These are phyloP conservation scores for Pristionchus pacificus DNA, from an alignment of 1,140 invertebrate genomes.

Conservation along the genomic window DNA sequence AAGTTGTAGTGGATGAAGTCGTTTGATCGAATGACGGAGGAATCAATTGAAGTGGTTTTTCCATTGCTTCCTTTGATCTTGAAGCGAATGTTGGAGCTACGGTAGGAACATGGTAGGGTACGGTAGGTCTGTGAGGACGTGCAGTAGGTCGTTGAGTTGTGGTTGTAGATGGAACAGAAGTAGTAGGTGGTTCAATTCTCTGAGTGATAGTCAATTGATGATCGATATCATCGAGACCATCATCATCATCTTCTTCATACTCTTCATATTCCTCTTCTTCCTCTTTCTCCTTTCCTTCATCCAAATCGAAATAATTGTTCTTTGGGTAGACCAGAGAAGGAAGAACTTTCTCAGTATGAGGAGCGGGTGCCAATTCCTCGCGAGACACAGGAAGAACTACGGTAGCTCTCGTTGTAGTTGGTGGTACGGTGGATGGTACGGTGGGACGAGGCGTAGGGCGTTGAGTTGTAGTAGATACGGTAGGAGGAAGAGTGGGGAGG, in stretches of 20 bases:
- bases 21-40: neutral
- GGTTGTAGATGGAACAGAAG: neutral
- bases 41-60: no score
- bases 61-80: no score
- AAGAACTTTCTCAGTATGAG: no score
- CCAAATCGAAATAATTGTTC: neutral
- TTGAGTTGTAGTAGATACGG: neutral
- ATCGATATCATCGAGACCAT: no score
- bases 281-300: neutral
- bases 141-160: neutral
- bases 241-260: neutral
- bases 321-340: neutral
- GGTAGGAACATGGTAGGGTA: neutral
- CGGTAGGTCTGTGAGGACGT: neutral
- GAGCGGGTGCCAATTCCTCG: no score
- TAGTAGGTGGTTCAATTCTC: neutral
- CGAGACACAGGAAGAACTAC: no score
- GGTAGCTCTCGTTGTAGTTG: no score
- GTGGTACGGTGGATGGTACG: no score
- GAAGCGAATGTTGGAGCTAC: no score
- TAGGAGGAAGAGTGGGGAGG: no score
- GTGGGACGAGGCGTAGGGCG: no score
- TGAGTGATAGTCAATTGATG: neutral
- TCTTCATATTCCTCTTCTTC: neutral
- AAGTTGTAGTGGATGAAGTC: neutral